phyloP scores from a whole-genome alignment of 2,888 invertebrate species.

The Lithophane ornitopus region DNA sequence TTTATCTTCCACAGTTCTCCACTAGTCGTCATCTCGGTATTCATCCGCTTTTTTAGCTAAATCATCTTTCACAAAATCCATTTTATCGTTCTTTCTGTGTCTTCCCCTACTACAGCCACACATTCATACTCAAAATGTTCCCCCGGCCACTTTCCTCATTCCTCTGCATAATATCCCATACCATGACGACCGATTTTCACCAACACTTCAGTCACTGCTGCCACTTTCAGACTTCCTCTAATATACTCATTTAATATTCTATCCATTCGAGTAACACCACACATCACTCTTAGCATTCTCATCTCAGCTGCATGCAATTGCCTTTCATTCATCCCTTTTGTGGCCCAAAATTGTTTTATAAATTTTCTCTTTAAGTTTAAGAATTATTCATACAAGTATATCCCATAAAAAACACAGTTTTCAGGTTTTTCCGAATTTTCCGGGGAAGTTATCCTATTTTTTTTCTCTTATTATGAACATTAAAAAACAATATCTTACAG shows the following conservation, averaged over 20 bases:
- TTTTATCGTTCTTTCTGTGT: neutral
- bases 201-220: neutral
- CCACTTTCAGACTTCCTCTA: neutral
- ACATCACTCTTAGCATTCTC: neutral
- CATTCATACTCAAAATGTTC: neutral
- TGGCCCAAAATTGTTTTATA: neutral
- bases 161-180: neutral
- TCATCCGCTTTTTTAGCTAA: neutral
- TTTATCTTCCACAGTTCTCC: neutral
- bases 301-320: no score
- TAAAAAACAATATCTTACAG: no score
- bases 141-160: neutral
- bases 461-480: neutral
- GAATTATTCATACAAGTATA: neutral
- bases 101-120: neutral
- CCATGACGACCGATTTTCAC: neutral
- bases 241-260: neutral
- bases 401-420: neutral
- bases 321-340: neutral
- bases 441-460: neutral
- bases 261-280: neutral
- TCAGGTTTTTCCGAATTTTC: neutral
- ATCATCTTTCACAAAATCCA: neutral
- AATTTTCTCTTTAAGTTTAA: neutral
- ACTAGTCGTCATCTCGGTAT: neutral